Evolutionary conservation across 2,888 invertebrate genomes (phyloP).

Genomic region (Tridacna crocea): DNA sequence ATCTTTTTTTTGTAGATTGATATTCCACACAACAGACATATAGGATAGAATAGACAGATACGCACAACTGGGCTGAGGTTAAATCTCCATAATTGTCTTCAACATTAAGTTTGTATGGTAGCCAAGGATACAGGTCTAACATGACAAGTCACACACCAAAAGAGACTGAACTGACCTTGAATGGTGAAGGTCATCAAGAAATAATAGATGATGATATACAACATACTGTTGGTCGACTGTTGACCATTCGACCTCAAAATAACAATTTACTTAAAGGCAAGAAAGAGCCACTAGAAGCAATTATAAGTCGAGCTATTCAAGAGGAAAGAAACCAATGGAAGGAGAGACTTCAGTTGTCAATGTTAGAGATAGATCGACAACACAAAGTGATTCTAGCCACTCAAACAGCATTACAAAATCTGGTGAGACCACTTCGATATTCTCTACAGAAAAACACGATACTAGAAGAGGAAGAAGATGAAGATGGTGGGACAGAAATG

Average conservation of each 20-base stretch:
- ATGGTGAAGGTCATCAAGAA: conserved; percentile 20
- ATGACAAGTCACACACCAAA: conserved; percentile 14
- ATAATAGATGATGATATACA: conserved; percentile 72
- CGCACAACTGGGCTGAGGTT: no score
- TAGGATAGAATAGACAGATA: no score
- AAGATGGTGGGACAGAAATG: conserved; percentile 55
- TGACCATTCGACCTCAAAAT: conserved; percentile 48
- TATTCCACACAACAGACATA: no score
- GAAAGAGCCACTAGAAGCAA: conserved; percentile 43
- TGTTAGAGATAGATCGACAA: conserved; percentile 74
- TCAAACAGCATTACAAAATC: conserved; percentile 66
- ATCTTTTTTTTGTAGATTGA: background rate
- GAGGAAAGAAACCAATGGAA: conserved; percentile 77
- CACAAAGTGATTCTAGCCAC: conserved; percentile 66
- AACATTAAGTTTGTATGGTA: no score
- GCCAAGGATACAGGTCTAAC: background rate
- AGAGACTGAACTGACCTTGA: conserved; percentile 8
- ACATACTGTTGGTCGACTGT: conserved; percentile 65
- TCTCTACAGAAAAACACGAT: conserved; percentile 31
- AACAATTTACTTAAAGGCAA: conserved; percentile 45
- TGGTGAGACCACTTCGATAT: conserved; percentile 59
- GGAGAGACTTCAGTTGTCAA: conserved; percentile 66
- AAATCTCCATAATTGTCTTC: no score
- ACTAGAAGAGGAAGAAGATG: conserved; percentile 46
- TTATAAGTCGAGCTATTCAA: conserved; percentile 66